Percentiles rank a stretch among this genome's conserved stretches.
These are phyloP conservation scores for Venustoraphidia nigricollis DNA, from an alignment of 2,888 invertebrate species.

Conservation along the genomic window DNA sequence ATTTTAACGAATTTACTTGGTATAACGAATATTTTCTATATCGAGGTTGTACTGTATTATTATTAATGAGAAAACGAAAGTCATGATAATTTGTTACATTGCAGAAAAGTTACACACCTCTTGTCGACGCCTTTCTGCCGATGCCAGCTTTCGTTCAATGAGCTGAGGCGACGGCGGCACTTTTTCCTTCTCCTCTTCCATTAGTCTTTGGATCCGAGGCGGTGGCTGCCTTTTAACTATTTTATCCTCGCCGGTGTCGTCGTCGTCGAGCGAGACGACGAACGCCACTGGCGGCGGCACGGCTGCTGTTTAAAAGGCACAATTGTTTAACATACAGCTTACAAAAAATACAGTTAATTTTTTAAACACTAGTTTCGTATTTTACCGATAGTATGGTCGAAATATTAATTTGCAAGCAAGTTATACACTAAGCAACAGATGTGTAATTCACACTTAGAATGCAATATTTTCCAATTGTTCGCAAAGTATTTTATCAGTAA, in stretches of 20 bases:
- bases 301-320: slow-evolving; percentile 3
- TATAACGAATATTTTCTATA: no score
- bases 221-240: not conserved
- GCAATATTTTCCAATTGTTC: no score
- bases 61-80: not conserved
- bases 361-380: no score
- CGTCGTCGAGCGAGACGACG: slow-evolving; percentile 39
- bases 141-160: slow-evolving; percentile 2
- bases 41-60: not conserved
- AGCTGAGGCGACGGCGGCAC: slow-evolving; percentile 1
- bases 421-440: no score
- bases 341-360: not conserved
- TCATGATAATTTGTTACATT: not conserved
- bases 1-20: no score
- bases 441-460: no score
- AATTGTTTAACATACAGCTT: not conserved
- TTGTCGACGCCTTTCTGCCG: slow-evolving; percentile 1
- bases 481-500: no score
- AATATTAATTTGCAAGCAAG: no score
- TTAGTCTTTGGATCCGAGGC: not conserved
- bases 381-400: no score
- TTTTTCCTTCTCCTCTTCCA: slow-evolving; percentile 1
- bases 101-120: not conserved
- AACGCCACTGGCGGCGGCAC: slow-evolving; percentile 36
- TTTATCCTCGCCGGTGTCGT: slow-evolving; percentile 21